Conservation (phyloP, 1,140 invertebrate genomes). For the Cydia amplana region DNA sequence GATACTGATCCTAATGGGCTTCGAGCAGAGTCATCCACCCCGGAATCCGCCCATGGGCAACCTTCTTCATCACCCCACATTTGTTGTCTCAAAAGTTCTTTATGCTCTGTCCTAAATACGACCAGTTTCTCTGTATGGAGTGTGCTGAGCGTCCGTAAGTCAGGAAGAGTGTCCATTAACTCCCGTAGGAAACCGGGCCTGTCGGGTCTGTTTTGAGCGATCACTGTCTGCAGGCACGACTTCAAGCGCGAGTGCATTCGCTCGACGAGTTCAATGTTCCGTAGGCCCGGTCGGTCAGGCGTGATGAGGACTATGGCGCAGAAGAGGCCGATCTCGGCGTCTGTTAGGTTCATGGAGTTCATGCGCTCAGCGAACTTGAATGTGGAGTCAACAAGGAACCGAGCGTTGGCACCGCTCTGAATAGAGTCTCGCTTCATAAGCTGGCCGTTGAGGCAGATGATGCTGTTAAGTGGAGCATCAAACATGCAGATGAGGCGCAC, state of each 20-base stretch:
- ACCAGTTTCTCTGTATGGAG: slow-evolving; percentile 97
- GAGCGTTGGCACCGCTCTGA: slow-evolving; percentile 93
- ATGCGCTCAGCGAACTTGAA: slow-evolving; percentile 98
- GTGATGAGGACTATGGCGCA: slow-evolving; percentile 97
- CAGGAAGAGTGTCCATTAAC: slow-evolving; percentile 95
- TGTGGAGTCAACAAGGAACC: slow-evolving; percentile 97
- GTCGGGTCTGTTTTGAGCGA: slow-evolving; percentile 91
- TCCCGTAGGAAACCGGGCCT: slow-evolving; percentile 90
- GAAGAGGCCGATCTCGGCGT: slow-evolving; percentile 96
- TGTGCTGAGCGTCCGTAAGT: slow-evolving; percentile 96
- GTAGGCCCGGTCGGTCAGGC: slow-evolving; percentile 93
- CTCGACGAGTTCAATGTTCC: slow-evolving; percentile 94
- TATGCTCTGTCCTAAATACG: slow-evolving; percentile 94
- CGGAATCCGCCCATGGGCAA: slow-evolving; percentile 86
- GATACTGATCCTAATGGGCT: slow-evolving; percentile 92
- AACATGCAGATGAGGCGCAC: slow-evolving; percentile 97
- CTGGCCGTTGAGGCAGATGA: slow-evolving; percentile 96
- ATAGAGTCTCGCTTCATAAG: slow-evolving; percentile 94
- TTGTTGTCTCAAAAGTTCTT: slow-evolving; percentile 87
- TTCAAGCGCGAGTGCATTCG: slow-evolving; percentile 95
- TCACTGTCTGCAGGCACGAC: slow-evolving; percentile 90
- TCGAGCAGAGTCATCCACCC: slow-evolving; percentile 88
- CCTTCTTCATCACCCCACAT: slow-evolving; percentile 84
- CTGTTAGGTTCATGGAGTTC: slow-evolving; percentile 92
- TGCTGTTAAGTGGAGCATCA: slow-evolving; percentile 92